Base-by-base conservation (phyloP, 1,140 invertebrate species). In the Venturia canescens region DNA sequence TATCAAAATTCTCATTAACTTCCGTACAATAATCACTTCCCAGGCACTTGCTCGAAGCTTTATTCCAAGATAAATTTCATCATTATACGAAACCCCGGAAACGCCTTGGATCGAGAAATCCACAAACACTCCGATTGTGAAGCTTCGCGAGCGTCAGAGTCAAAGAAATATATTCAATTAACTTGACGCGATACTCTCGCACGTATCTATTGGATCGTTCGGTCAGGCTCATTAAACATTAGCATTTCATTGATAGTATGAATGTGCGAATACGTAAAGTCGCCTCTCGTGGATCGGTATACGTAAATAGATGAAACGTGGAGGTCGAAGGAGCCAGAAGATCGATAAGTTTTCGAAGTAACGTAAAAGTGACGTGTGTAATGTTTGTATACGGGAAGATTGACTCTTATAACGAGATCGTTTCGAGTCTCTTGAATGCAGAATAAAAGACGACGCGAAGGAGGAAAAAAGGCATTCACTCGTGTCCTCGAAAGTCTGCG, bases 401-500 rank as follows among this genome's bases (percentile, higher is more conserved):
- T 53, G 13, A 53, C 50, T 15, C 50, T 53, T 53, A 53, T 53
- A 53, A 53, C 50, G 16, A 53, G 50, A 53, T 53, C 50, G 18
- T 53, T 18, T 53, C 11, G 18, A 53, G n/a, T 53, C 50, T 21
- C 16, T 16, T 21, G 50, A 53, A 21, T 53, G n/a, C n/a, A n/a
- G 50, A 53, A 53, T 21, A 53, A n/a, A n/a, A 53, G 16, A 53
- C 50, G 50, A 53, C 1, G 50, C n/a, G 50, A 53, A 21, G 50
- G 7, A 53, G 50, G n/a, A 21, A 53, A 21, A 53, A 53, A 53
- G n/a, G 50, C 50, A 53, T n/a, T 53, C 50, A n/a, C 50, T 53
- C 50, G 50, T 53, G 18, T 53, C 50, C 50, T 53, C 50, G 50
- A 53, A 53, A 53, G 50, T 53, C 50, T 21, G 50, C 50, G 50